Percentiles rank a stretch among this genome's conserved stretches.
Evolutionary conservation across 2,797 vertebrate genomes (phyloP).

Genomic region (Crocodylus rhombifer): DNA sequence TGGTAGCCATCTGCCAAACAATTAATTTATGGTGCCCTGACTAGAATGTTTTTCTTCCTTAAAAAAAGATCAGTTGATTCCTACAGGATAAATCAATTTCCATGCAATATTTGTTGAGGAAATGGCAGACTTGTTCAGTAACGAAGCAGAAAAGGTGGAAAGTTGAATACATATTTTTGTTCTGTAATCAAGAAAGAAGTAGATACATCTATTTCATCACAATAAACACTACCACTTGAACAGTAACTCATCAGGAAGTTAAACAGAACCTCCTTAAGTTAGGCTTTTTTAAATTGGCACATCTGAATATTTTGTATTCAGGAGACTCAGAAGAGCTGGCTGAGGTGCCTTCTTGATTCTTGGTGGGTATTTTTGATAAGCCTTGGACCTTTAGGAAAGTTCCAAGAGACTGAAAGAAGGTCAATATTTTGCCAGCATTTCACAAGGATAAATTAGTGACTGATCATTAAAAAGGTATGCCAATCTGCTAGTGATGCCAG

Average conservation of each 20-base stretch:
- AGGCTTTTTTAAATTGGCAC: constrained; percentile 19
- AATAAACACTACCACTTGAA: constrained; percentile 46
- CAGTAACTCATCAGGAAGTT: constrained; percentile 1
- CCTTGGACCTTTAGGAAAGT: constrained; percentile 1
- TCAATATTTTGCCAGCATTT: constrained; percentile 41
- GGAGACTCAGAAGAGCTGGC: neutral
- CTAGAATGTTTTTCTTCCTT: neutral
- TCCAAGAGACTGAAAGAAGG: constrained; percentile 10
- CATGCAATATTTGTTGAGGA: neutral
- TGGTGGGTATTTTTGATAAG: neutral
- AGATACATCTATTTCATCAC: neutral
- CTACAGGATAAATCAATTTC: neutral
- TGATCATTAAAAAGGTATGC: neutral
- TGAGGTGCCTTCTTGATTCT: neutral
- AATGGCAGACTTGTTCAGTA: neutral
- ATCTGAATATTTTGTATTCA: neutral
- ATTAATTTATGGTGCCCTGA: neutral
- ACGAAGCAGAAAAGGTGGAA: neutral
- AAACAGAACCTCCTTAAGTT: constrained; percentile 6
- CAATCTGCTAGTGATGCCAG: neutral
- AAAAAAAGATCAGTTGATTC: neutral
- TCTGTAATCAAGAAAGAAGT: neutral
- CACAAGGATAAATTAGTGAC: neutral
- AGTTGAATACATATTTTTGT: neutral
- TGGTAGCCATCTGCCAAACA: neutral